Evolutionary conservation across 2,888 invertebrate species (phyloP).

Genomic region (Synergus itoensis): DNA sequence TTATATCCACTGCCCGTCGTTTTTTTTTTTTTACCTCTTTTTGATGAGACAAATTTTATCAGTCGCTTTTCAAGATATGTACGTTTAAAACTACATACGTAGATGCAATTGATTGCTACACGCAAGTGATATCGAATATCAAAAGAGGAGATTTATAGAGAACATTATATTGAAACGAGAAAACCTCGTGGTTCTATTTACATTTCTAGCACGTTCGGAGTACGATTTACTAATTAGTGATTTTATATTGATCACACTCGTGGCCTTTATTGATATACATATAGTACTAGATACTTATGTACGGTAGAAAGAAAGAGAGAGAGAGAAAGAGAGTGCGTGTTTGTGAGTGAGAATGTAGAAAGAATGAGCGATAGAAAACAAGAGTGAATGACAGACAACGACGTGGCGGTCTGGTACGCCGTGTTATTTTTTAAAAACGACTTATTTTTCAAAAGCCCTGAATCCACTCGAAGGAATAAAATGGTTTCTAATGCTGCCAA

Average conservation of each 20-base stretch:
- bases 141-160: constrained; percentile 30
- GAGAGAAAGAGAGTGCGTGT: constrained; percentile 47
- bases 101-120: constrained; percentile 24
- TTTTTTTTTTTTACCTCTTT: constrained; percentile 18
- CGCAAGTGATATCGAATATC: constrained; percentile 36
- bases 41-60: constrained; percentile 17
- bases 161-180: constrained; percentile 23
- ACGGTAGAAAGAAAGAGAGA: constrained; percentile 52
- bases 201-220: constrained; percentile 40
- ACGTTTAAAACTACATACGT: background rate
- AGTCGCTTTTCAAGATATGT: constrained; percentile 31
- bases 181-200: constrained; percentile 33
- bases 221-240: constrained; percentile 65
- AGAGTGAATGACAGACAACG: constrained; percentile 50
- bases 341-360: constrained; percentile 45
- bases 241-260: constrained; percentile 74
- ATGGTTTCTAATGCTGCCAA: constrained; percentile 62
- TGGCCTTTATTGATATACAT: constrained; percentile 74
- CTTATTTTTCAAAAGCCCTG: constrained; percentile 4
- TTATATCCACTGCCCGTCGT: constrained; percentile 23
- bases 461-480: constrained; percentile 44
- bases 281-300: constrained; percentile 57
- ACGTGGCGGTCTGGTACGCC: constrained; percentile 60
- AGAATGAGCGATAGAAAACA: constrained; percentile 47
- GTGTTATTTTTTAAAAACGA: constrained; percentile 55